Conservation (phyloP, 2,888 invertebrate species). For the Chaetogeoica ovagalla region DNA sequence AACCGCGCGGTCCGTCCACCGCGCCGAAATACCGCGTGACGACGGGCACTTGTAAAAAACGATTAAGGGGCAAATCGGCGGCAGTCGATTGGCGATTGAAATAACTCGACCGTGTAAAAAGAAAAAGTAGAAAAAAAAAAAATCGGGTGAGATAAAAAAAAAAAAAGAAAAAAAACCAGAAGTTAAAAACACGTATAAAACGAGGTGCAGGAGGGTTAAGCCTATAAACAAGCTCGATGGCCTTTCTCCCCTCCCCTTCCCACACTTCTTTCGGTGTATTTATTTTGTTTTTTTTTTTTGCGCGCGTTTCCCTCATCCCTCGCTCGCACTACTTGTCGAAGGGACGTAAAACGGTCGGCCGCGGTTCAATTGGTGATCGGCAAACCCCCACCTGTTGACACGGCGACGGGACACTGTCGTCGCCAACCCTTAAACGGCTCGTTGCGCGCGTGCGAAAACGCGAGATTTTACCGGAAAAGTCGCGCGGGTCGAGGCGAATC, state of each 20-base stretch:
- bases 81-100: slow-evolving; percentile 38
- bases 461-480: slow-evolving; percentile 20
- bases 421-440: slow-evolving; percentile 11
- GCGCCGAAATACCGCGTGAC: background rate
- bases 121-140: too few relatives aligned
- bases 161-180: slow-evolving; percentile 28
- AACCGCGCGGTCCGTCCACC: background rate
- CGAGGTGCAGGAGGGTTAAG: slow-evolving; percentile 45
- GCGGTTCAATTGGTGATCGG: slow-evolving; percentile 48
- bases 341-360: slow-evolving; percentile 45
- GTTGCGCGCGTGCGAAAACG: slow-evolving; percentile 26
- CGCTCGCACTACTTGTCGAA: slow-evolving; percentile 32
- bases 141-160: slow-evolving; percentile 28
- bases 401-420: slow-evolving; percentile 14
- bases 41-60: background rate
- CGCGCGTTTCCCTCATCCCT: too few relatives aligned
- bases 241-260: slow-evolving; percentile 8
- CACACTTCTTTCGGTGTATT: slow-evolving; percentile 21
- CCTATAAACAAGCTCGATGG: slow-evolving; percentile 48
- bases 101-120: slow-evolving; percentile 34
- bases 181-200: slow-evolving; percentile 20
- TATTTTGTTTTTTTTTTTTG: slow-evolving; percentile 41
- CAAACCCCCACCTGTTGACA: slow-evolving; percentile 44
- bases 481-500: background rate
- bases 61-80: background rate